Percentiles rank a stretch among this genome's conserved stretches.
Evolutionary conservation across 2,113 vertebrate genomes (phyloP).

Genomic region (Leptocoma aspasia): DNA sequence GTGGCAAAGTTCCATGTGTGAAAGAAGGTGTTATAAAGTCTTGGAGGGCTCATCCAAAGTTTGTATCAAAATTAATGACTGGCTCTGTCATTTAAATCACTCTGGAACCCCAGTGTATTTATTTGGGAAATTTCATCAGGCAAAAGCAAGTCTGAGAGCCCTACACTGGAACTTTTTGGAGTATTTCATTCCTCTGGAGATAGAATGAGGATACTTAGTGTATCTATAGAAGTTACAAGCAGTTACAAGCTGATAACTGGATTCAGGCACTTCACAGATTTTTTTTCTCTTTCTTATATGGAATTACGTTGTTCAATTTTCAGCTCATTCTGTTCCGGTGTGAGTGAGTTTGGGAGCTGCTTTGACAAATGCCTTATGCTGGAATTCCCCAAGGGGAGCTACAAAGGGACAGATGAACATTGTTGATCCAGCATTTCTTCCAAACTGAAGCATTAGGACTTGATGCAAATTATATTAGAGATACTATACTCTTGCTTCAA

Average conservation of each 20-base stretch:
- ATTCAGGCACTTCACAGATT: neutral
- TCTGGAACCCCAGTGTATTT: neutral
- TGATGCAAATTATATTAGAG: neutral
- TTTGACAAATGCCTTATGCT: neutral
- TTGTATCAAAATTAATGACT: constrained; percentile 38
- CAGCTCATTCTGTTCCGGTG: neutral
- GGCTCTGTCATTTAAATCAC: neutral
- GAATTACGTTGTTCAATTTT: neutral
- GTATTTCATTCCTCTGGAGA: neutral
- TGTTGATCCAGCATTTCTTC: neutral
- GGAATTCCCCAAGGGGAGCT: neutral
- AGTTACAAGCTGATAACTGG: neutral
- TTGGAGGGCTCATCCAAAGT: neutral
- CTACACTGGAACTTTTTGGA: rapidly evolving
- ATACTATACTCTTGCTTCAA: neutral
- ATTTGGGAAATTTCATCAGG: neutral
- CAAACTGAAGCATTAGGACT: neutral
- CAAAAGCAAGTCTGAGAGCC: neutral
- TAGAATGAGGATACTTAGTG: neutral
- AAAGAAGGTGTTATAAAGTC: constrained; percentile 57
- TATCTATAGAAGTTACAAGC: neutral
- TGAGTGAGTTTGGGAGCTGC: neutral
- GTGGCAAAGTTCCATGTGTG: constrained; percentile 54
- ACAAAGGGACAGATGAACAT: no score
- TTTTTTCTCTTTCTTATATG: neutral